A percentile compares a stretch with the other conserved stretches of the same genome.
These are phyloP conservation scores for Epinotia ramella DNA, from an alignment of 2,888 invertebrate genomes.

Conservation along the genomic window DNA sequence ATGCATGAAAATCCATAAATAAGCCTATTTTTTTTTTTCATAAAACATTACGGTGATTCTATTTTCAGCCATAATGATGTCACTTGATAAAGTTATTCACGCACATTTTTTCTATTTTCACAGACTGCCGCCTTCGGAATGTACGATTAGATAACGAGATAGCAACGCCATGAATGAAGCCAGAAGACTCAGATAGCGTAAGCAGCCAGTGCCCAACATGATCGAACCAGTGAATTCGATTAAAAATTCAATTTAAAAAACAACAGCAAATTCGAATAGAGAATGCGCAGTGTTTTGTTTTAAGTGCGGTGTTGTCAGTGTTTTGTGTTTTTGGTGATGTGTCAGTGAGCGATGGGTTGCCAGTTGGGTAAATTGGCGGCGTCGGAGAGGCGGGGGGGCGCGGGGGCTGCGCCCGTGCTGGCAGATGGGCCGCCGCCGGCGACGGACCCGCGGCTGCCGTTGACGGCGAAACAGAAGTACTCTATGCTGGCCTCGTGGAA, in stretches of 20 bases:
- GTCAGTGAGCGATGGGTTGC: conserved; percentile 87
- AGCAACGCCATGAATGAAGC: conserved; percentile 35
- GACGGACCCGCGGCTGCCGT: conserved; percentile 91
- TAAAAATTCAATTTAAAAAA: neutral
- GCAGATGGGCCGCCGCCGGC: conserved; percentile 88
- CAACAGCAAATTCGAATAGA: neutral
- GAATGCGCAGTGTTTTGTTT: conserved; percentile 6
- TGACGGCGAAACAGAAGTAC: conserved; percentile 95
- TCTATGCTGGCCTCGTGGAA: conserved; percentile 96
- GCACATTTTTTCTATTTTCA: conserved; percentile 58
- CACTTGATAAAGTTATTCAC: conserved; percentile 26
- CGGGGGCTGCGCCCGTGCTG: conserved; percentile 70
- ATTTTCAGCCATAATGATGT: conserved; percentile 8
- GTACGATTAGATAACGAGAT: conserved; percentile 50
- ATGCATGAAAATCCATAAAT: neutral
- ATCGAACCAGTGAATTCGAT: neutral
- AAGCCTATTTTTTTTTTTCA: neutral
- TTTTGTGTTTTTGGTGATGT: conserved; percentile 49
- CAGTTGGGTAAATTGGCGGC: conserved; percentile 90
- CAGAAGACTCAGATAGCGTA: conserved; percentile 39
- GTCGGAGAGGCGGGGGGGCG: conserved; percentile 78
- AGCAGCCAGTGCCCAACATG: conserved; percentile 3
- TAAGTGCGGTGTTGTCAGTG: conserved; percentile 32
- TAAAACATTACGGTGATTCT: neutral
- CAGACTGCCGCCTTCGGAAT: conserved; percentile 56